phyloP scores from a whole-genome alignment of 2,113 vertebrate genomes.

The Sula dactylatra region DNA sequence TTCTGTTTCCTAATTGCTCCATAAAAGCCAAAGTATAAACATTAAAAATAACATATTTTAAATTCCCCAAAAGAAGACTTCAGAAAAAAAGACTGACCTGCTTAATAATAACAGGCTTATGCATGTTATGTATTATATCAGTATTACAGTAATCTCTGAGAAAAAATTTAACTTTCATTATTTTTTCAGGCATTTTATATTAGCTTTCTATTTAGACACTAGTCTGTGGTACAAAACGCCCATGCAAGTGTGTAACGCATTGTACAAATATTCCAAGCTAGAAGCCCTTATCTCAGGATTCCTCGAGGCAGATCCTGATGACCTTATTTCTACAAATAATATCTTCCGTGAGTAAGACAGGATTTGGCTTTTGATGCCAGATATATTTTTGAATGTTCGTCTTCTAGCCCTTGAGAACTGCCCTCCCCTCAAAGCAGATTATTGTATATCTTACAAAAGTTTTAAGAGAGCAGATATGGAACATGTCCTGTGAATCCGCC shows the following conservation, averaged over 20 bases:
- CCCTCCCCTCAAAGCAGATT: not conserved
- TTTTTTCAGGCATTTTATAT: not conserved
- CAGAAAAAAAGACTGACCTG: not conserved
- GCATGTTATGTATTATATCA: not conserved
- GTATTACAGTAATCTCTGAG: not conserved
- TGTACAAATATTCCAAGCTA: not conserved
- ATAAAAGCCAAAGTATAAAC: slow-evolving; percentile 2
- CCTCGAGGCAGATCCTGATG: not conserved
- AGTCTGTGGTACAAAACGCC: not conserved
- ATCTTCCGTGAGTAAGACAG: not conserved
- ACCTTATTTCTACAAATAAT: not conserved
- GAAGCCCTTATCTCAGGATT: not conserved
- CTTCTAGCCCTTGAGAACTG: not conserved
- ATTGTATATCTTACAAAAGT: not conserved
- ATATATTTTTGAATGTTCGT: not conserved
- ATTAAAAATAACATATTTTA: not conserved
- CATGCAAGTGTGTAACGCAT: not conserved
- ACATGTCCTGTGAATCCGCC: not conserved
- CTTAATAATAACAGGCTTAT: not conserved
- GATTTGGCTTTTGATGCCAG: not conserved
- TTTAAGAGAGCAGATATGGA: not conserved
- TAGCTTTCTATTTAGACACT: not conserved
- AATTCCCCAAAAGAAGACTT: not conserved
- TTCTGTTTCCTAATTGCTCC: not conserved
- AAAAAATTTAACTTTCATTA: not conserved